Evolutionary conservation across 1,140 invertebrate species (phyloP), one percentile per base, ranked within the genome.

Genomic region (Patella vulgata): DNA sequence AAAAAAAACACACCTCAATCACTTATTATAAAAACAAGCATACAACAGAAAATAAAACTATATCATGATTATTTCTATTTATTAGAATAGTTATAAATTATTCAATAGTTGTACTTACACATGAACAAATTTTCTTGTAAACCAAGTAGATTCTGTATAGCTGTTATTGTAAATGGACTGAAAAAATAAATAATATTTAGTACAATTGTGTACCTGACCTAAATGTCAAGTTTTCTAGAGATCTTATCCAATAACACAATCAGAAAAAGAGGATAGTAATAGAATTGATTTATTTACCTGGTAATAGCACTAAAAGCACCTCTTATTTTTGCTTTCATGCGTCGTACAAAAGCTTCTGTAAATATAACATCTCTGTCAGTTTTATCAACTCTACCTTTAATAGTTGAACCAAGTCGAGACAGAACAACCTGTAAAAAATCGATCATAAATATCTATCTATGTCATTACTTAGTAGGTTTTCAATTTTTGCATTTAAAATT

Each of bases 261-360:
- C 33, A 58, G 59, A 64, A 50, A 43, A 59, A 66, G 30, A 25
- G 25, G 14, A 62, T 36, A 43, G n/a, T n/a, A 19, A 50, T 31
- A 47, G 6, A 48, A 19, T 17, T 33, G 12, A 25, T 48, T 46
- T 44, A 54, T 52, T 66, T 62, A 82, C 80, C 77, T 76, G 1
- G 94, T 92, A 2, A 96, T 86, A n/a, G 92, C 96, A 66, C 90
- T 88, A 50, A 99, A 85, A 19, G 92, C 91, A 31, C 96, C 96
- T 61, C 91, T 86, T 53, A 98, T 90, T 82, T 92, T 91, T 19
- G 93, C 90, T 83, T 90, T 92, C 81, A 93, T 93, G 74, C 91
- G 89, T 33, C 89, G 88, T 57, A 98, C 89, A 86, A 92, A 98
- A 17, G 89, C 89, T 78, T 95, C 91, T 1, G 95, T 98, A 77